Conservation (phyloP, 2,113 vertebrate species). For the Chlamydotis undulata region DNA sequence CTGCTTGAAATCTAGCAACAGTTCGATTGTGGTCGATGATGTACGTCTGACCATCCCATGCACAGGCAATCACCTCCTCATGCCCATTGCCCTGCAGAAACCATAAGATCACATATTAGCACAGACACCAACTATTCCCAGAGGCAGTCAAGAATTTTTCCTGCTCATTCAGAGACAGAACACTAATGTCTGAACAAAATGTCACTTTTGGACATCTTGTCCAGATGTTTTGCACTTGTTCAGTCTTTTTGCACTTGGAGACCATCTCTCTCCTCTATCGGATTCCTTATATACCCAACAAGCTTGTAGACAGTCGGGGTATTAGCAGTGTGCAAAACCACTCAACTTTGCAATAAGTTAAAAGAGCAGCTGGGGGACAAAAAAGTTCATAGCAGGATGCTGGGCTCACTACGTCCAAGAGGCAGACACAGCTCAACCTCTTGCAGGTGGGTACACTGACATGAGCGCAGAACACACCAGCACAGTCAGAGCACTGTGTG, state of each 20-base stretch:
- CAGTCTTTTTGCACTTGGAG: background rate
- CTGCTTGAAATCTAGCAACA: conserved; percentile 95
- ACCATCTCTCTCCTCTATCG: background rate
- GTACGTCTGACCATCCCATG: conserved; percentile 97
- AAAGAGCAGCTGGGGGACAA: background rate
- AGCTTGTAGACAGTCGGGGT: background rate
- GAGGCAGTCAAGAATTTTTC: background rate
- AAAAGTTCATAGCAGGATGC: background rate
- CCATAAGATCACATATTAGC: background rate
- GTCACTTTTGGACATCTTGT: background rate
- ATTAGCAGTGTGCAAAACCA: background rate
- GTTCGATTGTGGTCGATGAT: conserved; percentile 94
- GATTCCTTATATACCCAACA: background rate
- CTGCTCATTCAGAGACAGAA: background rate
- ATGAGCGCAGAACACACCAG: background rate
- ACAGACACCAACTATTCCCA: background rate
- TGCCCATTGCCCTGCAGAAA: conserved; percentile 87
- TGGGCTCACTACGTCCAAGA: background rate
- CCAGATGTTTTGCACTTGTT: background rate
- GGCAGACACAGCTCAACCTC: background rate
- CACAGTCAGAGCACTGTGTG: background rate
- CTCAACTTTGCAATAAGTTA: background rate
- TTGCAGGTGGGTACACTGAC: background rate
- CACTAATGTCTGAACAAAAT: background rate
- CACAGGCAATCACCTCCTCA: conserved; percentile 96